phyloP scores from a whole-genome alignment of 2,113 vertebrate species.

The Myiozetetes cayanensis region DNA sequence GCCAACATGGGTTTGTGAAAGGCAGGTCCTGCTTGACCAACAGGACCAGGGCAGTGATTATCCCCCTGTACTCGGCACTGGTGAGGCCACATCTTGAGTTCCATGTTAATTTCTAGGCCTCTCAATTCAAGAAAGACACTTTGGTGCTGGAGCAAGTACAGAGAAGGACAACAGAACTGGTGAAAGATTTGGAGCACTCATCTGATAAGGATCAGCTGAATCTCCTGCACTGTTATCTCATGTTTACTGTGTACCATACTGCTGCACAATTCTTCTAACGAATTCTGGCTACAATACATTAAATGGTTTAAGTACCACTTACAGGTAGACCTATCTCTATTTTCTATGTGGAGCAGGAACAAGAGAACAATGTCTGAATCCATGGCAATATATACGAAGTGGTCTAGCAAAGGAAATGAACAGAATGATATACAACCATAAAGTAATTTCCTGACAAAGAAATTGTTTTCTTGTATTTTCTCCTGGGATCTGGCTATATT shows the following conservation, averaged over 20 bases:
- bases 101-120: accelerated
- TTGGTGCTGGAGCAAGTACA: background rate
- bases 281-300: background rate
- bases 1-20: background rate
- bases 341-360: background rate
- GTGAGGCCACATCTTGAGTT: accelerated
- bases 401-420: background rate
- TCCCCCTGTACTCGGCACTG: background rate
- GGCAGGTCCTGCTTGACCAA: background rate
- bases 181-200: background rate
- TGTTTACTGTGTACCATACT: background rate
- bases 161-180: background rate
- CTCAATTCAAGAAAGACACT: background rate
- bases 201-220: background rate
- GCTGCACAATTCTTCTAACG: background rate
- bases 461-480: background rate
- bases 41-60: background rate
- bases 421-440: background rate
- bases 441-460: background rate
- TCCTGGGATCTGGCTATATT: background rate
- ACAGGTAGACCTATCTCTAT: accelerated
- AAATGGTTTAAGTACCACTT: background rate
- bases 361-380: background rate
- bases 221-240: background rate
- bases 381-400: background rate